Base-by-base conservation (phyloP, 2,113 vertebrate genomes). In the Montifringilla adamsi region DNA sequence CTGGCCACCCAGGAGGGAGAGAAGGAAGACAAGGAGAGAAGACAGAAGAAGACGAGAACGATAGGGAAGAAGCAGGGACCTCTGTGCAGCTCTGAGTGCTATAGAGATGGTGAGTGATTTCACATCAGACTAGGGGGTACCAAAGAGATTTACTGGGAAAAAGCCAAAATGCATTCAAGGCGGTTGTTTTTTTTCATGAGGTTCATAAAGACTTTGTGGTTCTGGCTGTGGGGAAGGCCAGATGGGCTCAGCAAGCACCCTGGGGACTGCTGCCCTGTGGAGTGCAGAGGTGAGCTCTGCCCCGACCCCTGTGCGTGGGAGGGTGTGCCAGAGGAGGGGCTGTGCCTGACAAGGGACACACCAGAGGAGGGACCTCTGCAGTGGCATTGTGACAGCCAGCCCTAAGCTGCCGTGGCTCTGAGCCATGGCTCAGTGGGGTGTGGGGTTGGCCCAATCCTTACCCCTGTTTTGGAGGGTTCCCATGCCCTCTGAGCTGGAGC, bases 341-440 rank as follows among this genome's bases (percentile, higher is more conserved):
- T 9, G 6, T 2, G 3, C 35, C 11, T 3, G 50, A 18, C 17
- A 6, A 46, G 30, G 52, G n/a, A 49, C 31, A 24, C 0, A 1
- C 24, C 2, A 2, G 46, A 56, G 73, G 35, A 55, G 30, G 2
- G 5, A 31, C 10, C 0, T 5, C 47, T 53, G 28, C 24, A 3
- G 49, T 3, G 2, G 31, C 43, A 21, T 5, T 6, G 0, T 0
- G 1, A 35, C 56, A 63, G 31, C 74, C 9, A 41, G 9, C 44
- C 33, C 27, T 3, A 4, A 33, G 63, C 53, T 4, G 0, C 37
- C 0, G 0, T 28, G 60, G 22, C 46, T 73, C 72, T 1, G 2
- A 69, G 73, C 41, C 10, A 3, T 2, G 1, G 11, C 31, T 41
- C 0, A 41, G 15, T 0, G 3, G 37, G 39, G 4, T 22, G 2